Evolutionary conservation across 2,113 vertebrate species (phyloP).

Genomic region (Ceuthmochares aereus): DNA sequence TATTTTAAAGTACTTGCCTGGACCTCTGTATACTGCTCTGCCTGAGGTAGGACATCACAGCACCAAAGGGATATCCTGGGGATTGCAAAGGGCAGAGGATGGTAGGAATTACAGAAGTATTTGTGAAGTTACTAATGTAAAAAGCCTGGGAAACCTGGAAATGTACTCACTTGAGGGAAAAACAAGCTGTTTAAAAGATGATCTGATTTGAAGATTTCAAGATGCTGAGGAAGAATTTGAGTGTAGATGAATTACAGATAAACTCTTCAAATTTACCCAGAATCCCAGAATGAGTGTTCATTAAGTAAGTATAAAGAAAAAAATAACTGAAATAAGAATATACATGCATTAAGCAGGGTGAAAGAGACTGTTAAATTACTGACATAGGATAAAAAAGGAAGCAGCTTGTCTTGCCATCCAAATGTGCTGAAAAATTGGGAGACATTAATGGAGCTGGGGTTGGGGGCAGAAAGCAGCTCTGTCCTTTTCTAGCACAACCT

Average conservation of each 20-base stretch:
- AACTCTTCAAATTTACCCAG: neutral
- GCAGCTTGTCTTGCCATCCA: neutral
- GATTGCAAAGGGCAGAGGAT: constrained; percentile 12
- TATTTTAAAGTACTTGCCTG: neutral
- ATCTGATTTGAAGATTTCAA: neutral
- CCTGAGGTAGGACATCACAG: neutral
- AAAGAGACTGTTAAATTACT: neutral
- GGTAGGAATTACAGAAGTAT: neutral
- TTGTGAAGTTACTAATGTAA: neutral
- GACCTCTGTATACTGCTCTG: neutral
- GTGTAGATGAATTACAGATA: neutral
- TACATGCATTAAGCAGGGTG: neutral
- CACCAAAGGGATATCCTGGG: neutral
- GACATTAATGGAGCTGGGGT: neutral
- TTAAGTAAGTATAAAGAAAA: neutral
- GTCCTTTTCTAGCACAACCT: neutral
- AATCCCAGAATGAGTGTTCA: neutral
- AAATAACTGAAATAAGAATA: neutral
- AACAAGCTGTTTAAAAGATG: neutral
- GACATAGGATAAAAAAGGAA: neutral
- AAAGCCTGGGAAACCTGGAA: constrained; percentile 9
- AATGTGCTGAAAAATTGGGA: neutral
- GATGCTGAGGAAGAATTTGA: neutral
- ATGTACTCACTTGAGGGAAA: neutral
- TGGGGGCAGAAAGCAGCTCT: neutral